Conservation (phyloP, 35 echinoderm and acorn worm genomes). For the Ophiothrix spiculata region DNA sequence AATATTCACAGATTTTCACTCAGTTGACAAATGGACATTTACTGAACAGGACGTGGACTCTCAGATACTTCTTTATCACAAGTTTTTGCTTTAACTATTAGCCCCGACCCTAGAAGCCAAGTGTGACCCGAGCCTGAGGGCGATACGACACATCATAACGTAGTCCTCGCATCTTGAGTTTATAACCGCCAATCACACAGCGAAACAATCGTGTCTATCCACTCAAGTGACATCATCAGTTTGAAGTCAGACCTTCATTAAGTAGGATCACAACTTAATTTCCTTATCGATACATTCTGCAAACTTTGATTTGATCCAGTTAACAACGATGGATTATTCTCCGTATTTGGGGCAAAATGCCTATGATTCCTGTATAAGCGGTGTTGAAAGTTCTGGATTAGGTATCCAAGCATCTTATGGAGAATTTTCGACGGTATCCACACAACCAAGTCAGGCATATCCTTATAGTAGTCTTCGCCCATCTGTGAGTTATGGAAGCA, state of each 20-base stretch:
- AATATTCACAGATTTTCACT: conserved; percentile 1
- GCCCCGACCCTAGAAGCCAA: conserved; percentile 1
- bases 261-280: not conserved
- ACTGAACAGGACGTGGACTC: not conserved
- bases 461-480: conserved; percentile 86
- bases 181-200: not conserved
- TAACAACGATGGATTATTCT: conserved; percentile 96
- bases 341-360: conserved; percentile 97
- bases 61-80: not conserved
- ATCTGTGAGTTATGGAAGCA: conserved; percentile 81
- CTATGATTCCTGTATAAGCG: conserved; percentile 92
- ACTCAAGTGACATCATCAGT: not conserved
- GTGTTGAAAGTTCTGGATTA: conserved; percentile 79
- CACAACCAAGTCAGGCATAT: conserved; percentile 78
- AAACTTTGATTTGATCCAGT: not conserved
- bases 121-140: not conserved
- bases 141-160: not conserved
- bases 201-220: not conserved
- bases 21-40: not conserved
- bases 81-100: not conserved
- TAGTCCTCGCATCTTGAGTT: conserved; percentile 4
- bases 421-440: conserved; percentile 75
- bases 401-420: conserved; percentile 95
- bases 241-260: not conserved
- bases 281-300: not conserved